Base-by-base conservation (phyloP, 2,888 invertebrate genomes). In the Tuta absoluta region DNA sequence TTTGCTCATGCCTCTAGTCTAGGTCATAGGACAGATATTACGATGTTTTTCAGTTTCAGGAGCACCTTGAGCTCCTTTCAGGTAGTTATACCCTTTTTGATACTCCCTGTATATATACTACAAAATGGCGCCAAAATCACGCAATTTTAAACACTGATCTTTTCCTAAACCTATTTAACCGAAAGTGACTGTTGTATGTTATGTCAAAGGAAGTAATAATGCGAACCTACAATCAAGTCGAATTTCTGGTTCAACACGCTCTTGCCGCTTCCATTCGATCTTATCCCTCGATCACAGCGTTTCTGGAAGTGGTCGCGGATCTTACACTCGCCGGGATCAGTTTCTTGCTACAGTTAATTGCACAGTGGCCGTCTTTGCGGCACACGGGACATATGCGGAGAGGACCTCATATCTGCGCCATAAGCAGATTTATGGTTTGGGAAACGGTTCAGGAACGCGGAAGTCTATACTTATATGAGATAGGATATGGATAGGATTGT, bases 291-390 rank as follows among this genome's bases (percentile, higher is more conserved):
- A 76, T 77, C 72, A 81, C 77, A 73, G 71, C 75, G 76, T 85
- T 72, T 76, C 82, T 84, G 70, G 86, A 87, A 88, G 76, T 73
- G 78, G 73, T 83, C 73, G 75, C 86, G 86, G 86, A 88, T 84
- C 82, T 82, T 74, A 77, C 76, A 76, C 86, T 68, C 75, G 81
- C 77, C 77, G 69, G 80, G 79, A 80, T 82, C 81, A 80, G 79
- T 80, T 76, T 83, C 75, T 82, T 82, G 78, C 80, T 1, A 8
- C 28, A 17, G n/a, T 56, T 56, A 56, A 56, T 56, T 56, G 56
- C 33, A 1, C 56, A 7, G 56, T 56, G 56, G 56, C 24, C 56
- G 28, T 4, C 56, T n/a, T 14, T 53, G 28, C 56, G 33, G 56
- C 33, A n/a, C 24, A 24, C 17, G 7, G 11, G 56, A 56, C 56